Base-by-base conservation (phyloP, 2,888 invertebrate species). In the Margaritifera margaritifera region DNA sequence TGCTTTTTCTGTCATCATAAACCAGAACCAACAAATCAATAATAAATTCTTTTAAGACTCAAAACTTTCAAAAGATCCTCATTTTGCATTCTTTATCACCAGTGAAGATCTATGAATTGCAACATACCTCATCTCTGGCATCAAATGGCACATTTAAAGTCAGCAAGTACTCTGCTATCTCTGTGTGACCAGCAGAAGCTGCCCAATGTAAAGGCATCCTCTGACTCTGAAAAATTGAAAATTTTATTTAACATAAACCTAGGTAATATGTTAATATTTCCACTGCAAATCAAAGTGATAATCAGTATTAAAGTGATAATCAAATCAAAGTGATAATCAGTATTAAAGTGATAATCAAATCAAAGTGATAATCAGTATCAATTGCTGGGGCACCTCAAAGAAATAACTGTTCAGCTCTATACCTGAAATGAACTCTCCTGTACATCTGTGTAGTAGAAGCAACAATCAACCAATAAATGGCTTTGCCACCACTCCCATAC, bases 161-260 rank as follows among this genome's bases (percentile, higher is more conserved):
- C 53, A 95, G 87, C 52, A 96, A 91, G 90, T 92, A 93, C 62
- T 93, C 92, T 0, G 94, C 94, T 64, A 95, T 90, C 77, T 94
- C 93, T 64, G 93, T 91, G 88, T 94, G 94, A 42, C 96, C 95
- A 69, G 95, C 94, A 64, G 95, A 91, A 53, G 94, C 92, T 64
- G 95, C 95, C 96, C 96, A 96, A 88, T 96, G 96, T 77, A 96
- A 90, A 42, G 95, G 91, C 77, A 94, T 91, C 68, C 96, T 92
- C 58, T 83, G 80, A 70, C 83, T 82, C 87, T 88, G 74, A 61
- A 78, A 72, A n/a, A 25, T 22, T 50, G 42, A 42, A 42, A 42
- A 42, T 42, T 15, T 42, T 11, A 1, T 11, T 42, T 15, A 42
- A 42, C 42, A 42, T 42, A 42, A 42, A 75, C 53, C 74, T 64